phyloP scores from a whole-genome alignment of 2,113 vertebrate genomes.

The Tyrannus savana region DNA sequence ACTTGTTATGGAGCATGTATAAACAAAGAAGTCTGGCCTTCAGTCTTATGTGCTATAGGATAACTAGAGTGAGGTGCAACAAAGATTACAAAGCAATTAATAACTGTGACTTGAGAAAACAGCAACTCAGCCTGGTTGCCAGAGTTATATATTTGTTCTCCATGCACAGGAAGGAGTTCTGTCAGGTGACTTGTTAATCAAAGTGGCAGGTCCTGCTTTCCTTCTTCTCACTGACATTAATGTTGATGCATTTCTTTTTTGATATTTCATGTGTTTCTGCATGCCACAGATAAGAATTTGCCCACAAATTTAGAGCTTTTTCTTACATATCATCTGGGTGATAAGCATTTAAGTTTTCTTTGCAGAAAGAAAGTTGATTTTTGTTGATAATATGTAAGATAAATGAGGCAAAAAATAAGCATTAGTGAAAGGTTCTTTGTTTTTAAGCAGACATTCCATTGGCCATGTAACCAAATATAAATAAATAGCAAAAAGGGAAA shows the following conservation, averaged over 20 bases:
- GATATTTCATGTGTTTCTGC: conserved; percentile 42
- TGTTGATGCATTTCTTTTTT: conserved; percentile 50
- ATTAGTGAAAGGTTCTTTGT: conserved; percentile 40
- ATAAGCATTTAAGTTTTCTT: conserved; percentile 21
- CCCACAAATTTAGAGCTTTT: not conserved
- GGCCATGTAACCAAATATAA: conserved; percentile 8
- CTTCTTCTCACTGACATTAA: conserved; percentile 22
- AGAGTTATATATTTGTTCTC: conserved; percentile 24
- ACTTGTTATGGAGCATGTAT: not conserved
- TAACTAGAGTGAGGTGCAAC: not conserved
- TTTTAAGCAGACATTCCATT: conserved; percentile 29
- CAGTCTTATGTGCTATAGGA: not conserved
- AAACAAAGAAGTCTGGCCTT: not conserved
- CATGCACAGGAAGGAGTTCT: not conserved
- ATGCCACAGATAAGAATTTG: conserved; percentile 55
- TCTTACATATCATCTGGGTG: not conserved
- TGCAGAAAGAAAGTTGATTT: conserved; percentile 11
- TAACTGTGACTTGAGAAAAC: conserved; percentile 45
- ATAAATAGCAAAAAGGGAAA: conserved; percentile 20
- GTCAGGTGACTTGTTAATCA: conserved; percentile 45
- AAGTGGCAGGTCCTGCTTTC: conserved; percentile 7
- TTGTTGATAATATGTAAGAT: conserved; percentile 33
- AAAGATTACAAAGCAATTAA: conserved; percentile 31
- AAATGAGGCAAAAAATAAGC: conserved; percentile 31
- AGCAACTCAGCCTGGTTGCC: not conserved